These are phyloP conservation scores for Pipa parva DNA, from an alignment of 2,113 vertebrate species.

Conservation along the genomic window DNA sequence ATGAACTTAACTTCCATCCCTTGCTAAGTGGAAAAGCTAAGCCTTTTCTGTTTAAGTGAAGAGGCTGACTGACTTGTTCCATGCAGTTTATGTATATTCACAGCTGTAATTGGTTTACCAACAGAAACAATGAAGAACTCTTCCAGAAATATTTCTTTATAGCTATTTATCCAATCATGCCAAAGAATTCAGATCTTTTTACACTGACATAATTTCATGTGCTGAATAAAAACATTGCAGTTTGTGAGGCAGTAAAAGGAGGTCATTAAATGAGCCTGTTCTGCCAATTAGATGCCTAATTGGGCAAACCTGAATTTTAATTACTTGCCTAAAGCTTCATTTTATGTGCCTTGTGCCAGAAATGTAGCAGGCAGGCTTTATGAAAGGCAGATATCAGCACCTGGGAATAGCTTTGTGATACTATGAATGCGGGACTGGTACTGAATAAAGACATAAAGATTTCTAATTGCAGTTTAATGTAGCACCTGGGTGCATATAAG, in stretches of 20 bases:
- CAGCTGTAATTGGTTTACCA: conserved; percentile 37
- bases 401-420: conserved; percentile 26
- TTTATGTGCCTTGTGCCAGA: conserved; percentile 40
- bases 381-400: conserved; percentile 31
- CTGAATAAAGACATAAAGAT: not conserved
- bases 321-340: conserved; percentile 40
- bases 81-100: conserved; percentile 15
- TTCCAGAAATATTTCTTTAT: conserved; percentile 6
- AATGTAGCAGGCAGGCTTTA: conserved; percentile 39
- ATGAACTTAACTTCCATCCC: not conserved
- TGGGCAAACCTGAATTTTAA: conserved; percentile 40
- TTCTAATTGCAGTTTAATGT: conserved; percentile 21
- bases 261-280: conserved; percentile 37
- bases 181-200: conserved; percentile 30
- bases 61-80: conserved; percentile 10
- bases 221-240: conserved; percentile 30
- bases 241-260: conserved; percentile 35
- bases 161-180: conserved; percentile 8
- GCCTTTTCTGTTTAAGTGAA: not conserved
- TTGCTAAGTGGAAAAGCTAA: conserved; percentile 6
- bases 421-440: not conserved
- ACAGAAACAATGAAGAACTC: conserved; percentile 14
- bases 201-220: conserved; percentile 34
- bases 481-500: conserved; percentile 22
- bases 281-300: conserved; percentile 41